A percentile compares a stretch with the other conserved stretches of the same genome.
Evolutionary conservation across 2,113 vertebrate species (phyloP).

Genomic region (Lampris incognitus): DNA sequence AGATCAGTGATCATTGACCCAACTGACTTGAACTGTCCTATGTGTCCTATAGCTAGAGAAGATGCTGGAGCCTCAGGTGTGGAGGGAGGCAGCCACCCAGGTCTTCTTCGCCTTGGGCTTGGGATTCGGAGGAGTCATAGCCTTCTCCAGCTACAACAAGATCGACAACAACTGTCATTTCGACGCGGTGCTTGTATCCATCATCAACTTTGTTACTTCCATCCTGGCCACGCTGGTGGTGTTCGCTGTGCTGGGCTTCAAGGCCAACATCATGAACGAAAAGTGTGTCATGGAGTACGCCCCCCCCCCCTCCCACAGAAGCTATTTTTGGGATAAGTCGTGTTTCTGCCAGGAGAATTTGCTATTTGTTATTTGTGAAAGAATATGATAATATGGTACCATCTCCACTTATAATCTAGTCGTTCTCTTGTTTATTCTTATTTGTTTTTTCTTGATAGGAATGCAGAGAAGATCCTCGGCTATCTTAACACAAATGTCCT

Average conservation of each 20-base stretch:
- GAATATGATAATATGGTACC: not conserved
- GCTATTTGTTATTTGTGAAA: not conserved
- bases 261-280: constrained; percentile 99
- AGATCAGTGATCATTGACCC: not conserved
- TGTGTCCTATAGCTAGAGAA: constrained; percentile 89
- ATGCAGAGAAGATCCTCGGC: constrained; percentile 94
- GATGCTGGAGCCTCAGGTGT: constrained; percentile 97
- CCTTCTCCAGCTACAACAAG: constrained; percentile 99
- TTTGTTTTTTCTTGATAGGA: constrained; percentile 76
- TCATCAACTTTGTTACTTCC: constrained; percentile 98
- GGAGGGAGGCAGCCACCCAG: constrained; percentile 97
- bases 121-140: constrained; percentile 97
- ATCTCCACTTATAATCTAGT: not conserved
- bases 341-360: not conserved
- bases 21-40: not conserved
- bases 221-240: constrained; percentile 97
- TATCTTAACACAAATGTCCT: constrained; percentile 90
- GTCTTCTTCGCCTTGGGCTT: constrained; percentile 97
- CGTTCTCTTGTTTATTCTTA: not conserved
- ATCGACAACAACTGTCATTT: constrained; percentile 99
- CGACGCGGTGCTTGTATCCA: constrained; percentile 92
- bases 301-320: not conserved
- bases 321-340: not conserved
- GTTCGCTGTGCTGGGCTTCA: constrained; percentile 98
- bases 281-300: constrained; percentile 97